Evolutionary conservation across 2,797 vertebrate genomes (phyloP).

Genomic region (Pseudochromis fuscus): DNA sequence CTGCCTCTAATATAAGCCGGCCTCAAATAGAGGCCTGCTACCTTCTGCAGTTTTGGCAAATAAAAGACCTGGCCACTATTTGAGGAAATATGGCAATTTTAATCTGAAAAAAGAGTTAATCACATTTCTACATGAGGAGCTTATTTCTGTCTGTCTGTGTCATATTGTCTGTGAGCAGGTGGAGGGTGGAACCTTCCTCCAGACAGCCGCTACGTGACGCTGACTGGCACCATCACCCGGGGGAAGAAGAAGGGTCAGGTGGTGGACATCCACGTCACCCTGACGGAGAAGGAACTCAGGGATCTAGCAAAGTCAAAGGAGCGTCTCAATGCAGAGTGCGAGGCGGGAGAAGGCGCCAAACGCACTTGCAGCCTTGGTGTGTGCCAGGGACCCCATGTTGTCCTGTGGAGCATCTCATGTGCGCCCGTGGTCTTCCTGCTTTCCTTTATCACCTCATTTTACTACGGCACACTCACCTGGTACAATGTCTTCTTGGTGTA

Average conservation of each 20-base stretch:
- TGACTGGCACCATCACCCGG: slow-evolving; percentile 97
- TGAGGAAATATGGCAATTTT: no score
- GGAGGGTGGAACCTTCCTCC: slow-evolving; percentile 91
- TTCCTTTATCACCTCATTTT: slow-evolving; percentile 97
- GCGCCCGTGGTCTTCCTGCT: slow-evolving; percentile 93
- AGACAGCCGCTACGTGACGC: slow-evolving; percentile 96
- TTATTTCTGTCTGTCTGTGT: neutral
- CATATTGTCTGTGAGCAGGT: slow-evolving; percentile 76
- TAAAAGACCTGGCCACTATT: no score
- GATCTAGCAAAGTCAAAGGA: slow-evolving; percentile 93
- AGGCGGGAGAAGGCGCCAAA: slow-evolving; percentile 80
- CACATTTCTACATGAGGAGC: no score
- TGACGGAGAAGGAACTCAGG: slow-evolving; percentile 94
- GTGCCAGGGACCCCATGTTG: slow-evolving; percentile 91
- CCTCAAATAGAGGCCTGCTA: no score
- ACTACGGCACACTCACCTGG: slow-evolving; percentile 99
- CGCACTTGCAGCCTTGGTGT: slow-evolving; percentile 86
- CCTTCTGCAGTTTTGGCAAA: no score
- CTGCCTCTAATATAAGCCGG: no score
- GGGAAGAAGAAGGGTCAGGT: slow-evolving; percentile 99
- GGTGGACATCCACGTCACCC: slow-evolving; percentile 97
- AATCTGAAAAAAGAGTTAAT: no score
- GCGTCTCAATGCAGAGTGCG: slow-evolving; percentile 84
- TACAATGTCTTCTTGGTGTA: slow-evolving; percentile 99
- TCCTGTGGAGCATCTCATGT: slow-evolving; percentile 95